Evolutionary conservation across 2,797 vertebrate species (phyloP).

Genomic region (Clarias laeviceps): DNA sequence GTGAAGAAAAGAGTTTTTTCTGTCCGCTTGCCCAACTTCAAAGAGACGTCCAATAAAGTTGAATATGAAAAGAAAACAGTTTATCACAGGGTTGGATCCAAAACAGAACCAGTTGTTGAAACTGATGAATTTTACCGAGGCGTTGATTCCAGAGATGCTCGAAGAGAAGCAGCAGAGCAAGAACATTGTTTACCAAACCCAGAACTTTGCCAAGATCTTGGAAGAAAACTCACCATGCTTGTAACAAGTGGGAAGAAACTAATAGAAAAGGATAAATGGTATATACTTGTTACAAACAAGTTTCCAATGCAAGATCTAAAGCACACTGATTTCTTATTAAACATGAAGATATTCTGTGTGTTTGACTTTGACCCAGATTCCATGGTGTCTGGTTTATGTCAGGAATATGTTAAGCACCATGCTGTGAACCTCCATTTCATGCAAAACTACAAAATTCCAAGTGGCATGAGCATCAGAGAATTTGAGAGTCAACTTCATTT

Average conservation of each 20-base stretch:
- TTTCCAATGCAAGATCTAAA: conserved; percentile 70
- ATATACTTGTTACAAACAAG: conserved; percentile 81
- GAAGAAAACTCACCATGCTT: conserved; percentile 75
- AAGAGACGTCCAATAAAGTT: conserved; percentile 70
- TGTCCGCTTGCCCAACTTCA: conserved; percentile 78
- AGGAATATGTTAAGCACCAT: conserved; percentile 73
- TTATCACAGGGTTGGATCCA: conserved; percentile 77
- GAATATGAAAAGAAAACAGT: conserved; percentile 63
- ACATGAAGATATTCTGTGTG: conserved; percentile 81
- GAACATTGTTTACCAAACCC: conserved; percentile 43
- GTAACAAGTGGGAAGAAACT: conserved; percentile 78
- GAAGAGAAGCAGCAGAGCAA: conserved; percentile 76
- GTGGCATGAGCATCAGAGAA: conserved; percentile 62
- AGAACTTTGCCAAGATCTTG: conserved; percentile 68
- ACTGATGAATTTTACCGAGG: conserved; percentile 67
- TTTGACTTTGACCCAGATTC: conserved; percentile 86
- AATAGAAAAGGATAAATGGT: conserved; percentile 76
- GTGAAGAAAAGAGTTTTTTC: conserved; percentile 70
- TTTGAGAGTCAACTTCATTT: conserved; percentile 68
- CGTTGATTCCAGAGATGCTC: conserved; percentile 67
- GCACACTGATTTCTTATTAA: conserved; percentile 73
- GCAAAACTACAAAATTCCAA: conserved; percentile 71
- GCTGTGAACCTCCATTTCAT: conserved; percentile 75
- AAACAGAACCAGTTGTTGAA: conserved; percentile 71
- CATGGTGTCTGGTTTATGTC: conserved; percentile 75